Percentiles rank a stretch among this genome's conserved stretches.
These are phyloP conservation scores for Coilia nasus DNA, from an alignment of 2,797 vertebrate genomes.

Conservation along the genomic window DNA sequence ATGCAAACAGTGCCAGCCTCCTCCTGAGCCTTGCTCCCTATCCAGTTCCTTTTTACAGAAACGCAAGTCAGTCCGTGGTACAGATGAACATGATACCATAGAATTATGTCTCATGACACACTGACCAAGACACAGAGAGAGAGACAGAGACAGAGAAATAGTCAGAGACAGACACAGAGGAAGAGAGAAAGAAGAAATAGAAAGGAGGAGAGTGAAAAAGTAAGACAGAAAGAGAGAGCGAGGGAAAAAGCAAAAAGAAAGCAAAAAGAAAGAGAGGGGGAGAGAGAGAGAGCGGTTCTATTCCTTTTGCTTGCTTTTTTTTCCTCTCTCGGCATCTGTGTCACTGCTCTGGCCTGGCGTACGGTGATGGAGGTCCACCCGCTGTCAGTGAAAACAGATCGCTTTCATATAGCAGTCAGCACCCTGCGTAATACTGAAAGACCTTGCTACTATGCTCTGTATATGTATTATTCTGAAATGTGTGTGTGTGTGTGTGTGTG, in stretches of 20 bases:
- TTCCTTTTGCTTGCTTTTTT: not conserved
- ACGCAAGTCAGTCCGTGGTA: not conserved
- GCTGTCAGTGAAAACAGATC: constrained; percentile 9
- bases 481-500: constrained; percentile 12
- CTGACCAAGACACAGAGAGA: not conserved
- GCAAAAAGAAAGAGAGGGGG: too few relatives aligned
- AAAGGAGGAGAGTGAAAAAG: too few relatives aligned
- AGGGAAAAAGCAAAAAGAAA: too few relatives aligned
- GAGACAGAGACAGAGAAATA: too few relatives aligned
- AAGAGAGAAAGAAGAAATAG: too few relatives aligned
- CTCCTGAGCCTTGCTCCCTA: not conserved
- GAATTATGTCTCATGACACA: not conserved
- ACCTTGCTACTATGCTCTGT: not conserved
- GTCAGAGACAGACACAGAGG: too few relatives aligned
- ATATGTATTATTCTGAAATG: not conserved
- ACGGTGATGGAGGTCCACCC: not conserved
- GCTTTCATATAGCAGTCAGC: constrained; percentile 7
- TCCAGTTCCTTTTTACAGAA: not conserved
- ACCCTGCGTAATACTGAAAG: not conserved
- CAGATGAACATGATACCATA: constrained; percentile 10
- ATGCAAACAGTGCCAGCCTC: not conserved
- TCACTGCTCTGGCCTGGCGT: not conserved
- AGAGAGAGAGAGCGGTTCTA: not conserved
- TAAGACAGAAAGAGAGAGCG: too few relatives aligned
- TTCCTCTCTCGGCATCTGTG: not conserved